Conservation (phyloP, 2,113 vertebrate genomes). For the Engraulis encrasicolus region DNA sequence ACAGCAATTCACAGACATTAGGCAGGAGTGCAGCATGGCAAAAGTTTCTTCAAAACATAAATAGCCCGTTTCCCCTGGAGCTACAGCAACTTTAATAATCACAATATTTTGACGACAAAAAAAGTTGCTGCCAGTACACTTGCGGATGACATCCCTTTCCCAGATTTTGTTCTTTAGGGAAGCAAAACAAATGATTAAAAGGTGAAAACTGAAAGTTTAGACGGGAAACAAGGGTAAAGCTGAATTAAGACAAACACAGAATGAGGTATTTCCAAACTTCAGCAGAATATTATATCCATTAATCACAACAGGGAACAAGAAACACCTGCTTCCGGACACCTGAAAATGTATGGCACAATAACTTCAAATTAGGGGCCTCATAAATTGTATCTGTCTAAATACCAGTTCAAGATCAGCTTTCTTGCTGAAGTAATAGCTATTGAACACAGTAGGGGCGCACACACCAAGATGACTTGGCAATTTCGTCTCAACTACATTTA, state of each 20-base stretch:
- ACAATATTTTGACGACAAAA: not conserved
- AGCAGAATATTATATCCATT: slow-evolving; percentile 3
- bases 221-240: not conserved
- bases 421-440: not conserved
- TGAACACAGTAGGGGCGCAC: not conserved
- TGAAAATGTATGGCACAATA: not conserved
- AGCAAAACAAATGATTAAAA: slow-evolving; percentile 1
- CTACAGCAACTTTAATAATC: not conserved
- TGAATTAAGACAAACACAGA: not conserved
- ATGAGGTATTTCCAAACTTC: slow-evolving; percentile 12
- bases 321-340: not conserved
- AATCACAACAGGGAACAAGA: not conserved
- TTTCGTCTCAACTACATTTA: not conserved
- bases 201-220: not conserved
- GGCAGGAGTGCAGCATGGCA: not conserved
- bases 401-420: not conserved
- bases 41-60: not conserved
- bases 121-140: not conserved
- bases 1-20: not conserved
- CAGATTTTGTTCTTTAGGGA: not conserved
- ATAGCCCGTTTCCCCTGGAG: not conserved
- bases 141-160: not conserved
- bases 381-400: not conserved
- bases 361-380: not conserved
- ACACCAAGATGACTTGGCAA: not conserved